These are phyloP conservation scores for Drosophila pallidifrons DNA, from an alignment of 1,140 invertebrate species.

Conservation along the genomic window DNA sequence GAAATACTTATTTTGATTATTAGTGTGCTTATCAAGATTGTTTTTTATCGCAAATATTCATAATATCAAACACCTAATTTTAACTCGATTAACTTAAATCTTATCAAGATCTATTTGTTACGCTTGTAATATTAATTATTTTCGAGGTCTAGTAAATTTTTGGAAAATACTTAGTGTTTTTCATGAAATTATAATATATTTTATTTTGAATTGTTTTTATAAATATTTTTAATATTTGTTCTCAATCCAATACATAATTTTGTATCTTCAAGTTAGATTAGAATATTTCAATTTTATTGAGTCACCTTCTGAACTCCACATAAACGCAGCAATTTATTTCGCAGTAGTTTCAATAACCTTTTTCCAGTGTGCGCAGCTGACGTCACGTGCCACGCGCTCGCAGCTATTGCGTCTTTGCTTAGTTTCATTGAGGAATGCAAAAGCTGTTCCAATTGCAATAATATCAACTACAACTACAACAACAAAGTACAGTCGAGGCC, in stretches of 20 bases:
- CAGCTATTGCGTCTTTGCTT: conserved; percentile 41
- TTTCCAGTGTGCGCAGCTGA: conserved; percentile 36
- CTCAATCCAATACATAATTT: too few species aligned
- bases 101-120: too few species aligned
- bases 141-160: too few species aligned
- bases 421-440: conserved; percentile 35
- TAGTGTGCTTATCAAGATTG: too few species aligned
- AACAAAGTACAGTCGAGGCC: not conserved
- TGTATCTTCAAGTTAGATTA: too few species aligned
- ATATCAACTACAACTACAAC: conserved; percentile 1
- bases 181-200: too few species aligned
- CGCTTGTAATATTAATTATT: too few species aligned
- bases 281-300: not conserved
- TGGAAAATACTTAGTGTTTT: too few species aligned
- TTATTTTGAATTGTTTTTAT: not conserved
- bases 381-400: conserved; percentile 45
- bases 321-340: not conserved
- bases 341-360: not conserved
- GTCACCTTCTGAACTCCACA: not conserved
- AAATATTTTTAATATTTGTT: not conserved
- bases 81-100: too few species aligned
- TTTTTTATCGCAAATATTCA: too few species aligned
- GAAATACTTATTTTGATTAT: too few species aligned
- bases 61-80: too few species aligned
- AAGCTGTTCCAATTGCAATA: conserved; percentile 23